Conservation (phyloP, 2,888 invertebrate genomes). For the Arrhopalites spinosus region DNA sequence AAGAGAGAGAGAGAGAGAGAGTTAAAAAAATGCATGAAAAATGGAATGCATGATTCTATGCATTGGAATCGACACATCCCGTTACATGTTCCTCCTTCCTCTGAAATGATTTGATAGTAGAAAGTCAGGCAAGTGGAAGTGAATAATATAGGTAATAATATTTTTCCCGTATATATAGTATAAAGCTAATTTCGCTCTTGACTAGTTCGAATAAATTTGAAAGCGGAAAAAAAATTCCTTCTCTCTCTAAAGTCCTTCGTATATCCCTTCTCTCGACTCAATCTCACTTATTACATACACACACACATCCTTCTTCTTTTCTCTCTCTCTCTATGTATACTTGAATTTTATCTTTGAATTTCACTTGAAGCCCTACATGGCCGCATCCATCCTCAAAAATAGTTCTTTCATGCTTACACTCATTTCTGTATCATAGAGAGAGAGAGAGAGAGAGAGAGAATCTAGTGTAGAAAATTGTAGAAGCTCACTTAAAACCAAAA, state of each 20-base stretch:
- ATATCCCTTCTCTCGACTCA: constrained; percentile 23
- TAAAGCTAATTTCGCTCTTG: constrained; percentile 56
- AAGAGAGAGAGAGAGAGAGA: too few relatives aligned
- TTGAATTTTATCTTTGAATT: constrained; percentile 35
- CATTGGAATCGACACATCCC: constrained; percentile 53
- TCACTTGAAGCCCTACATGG: constrained; percentile 29
- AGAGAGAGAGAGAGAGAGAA: not conserved
- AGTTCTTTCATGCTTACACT: constrained; percentile 19
- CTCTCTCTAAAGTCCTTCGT: constrained; percentile 27
- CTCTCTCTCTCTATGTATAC: constrained; percentile 10
- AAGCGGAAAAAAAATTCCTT: constrained; percentile 36
- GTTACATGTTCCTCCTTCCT: constrained; percentile 45
- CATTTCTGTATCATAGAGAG: not conserved
- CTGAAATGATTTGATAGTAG: constrained; percentile 44
- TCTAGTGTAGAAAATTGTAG: too few relatives aligned
- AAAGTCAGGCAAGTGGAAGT: constrained; percentile 56
- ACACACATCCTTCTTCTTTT: constrained; percentile 14
- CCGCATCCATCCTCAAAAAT: constrained; percentile 25
- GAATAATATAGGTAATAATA: constrained; percentile 56
- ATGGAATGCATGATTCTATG: constrained; percentile 41
- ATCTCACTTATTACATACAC: constrained; percentile 32
- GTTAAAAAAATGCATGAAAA: constrained; percentile 48
- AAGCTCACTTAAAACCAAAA: too few relatives aligned
- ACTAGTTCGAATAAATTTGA: constrained; percentile 54
- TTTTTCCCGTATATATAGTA: constrained; percentile 44